Percentiles rank a stretch among this genome's conserved stretches.
Conservation (phyloP, 2,113 vertebrate species). For the Aviceda subcristata region DNA sequence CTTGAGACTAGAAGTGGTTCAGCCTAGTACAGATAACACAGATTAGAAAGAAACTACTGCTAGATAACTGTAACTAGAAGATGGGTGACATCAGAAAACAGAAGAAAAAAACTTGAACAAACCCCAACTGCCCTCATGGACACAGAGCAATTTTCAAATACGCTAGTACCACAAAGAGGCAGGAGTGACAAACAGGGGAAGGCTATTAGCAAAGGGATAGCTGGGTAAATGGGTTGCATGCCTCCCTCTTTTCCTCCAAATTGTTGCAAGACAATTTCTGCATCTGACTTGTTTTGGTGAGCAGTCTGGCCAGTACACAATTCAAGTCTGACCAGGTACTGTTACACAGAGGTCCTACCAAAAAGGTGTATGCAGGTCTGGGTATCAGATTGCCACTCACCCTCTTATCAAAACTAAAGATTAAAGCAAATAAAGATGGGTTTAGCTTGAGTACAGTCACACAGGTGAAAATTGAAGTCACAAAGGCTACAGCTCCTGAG, state of each 20-base stretch:
- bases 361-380: neutral
- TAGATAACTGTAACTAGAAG: neutral
- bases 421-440: neutral
- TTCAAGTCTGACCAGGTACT: neutral
- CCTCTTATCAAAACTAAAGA: neutral
- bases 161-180: neutral
- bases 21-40: neutral
- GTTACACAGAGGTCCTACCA: neutral
- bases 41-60: neutral
- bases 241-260: neutral
- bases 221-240: accelerated
- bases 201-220: neutral
- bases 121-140: neutral
- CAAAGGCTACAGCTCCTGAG: neutral
- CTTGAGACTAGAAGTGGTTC: neutral
- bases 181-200: neutral
- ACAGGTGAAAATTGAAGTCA: neutral
- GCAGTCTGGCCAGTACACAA: neutral
- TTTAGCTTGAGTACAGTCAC: neutral
- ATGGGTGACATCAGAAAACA: neutral
- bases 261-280: neutral
- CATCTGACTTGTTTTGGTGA: neutral
- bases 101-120: neutral
- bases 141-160: neutral
- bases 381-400: neutral